Base-by-base conservation (phyloP, 2,888 invertebrate species). In the Mongoloraphidia duomilia region DNA sequence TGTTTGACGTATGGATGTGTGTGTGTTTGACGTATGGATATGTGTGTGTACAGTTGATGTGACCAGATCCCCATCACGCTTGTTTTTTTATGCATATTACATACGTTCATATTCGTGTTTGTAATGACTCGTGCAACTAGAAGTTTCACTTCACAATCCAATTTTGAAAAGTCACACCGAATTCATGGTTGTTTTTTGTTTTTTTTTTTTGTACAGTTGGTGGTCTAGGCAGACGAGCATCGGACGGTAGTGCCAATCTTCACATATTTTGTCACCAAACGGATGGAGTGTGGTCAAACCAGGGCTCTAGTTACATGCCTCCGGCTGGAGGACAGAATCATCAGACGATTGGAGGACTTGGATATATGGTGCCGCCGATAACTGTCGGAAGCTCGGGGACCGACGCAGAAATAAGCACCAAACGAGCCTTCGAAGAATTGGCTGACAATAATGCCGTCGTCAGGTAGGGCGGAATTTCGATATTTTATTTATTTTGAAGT, bases 211-310 rank as follows among this genome's bases (percentile, higher is more conserved):
- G 57, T 57, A 2, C 59, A 79, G 83, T 80, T 56, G 84, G 86
- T 41, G 79, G 84, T 45, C 89, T 90, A 69, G 91, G 91, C 8
- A 77, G 95, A 39, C 79, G 95, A 57, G 94, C 94, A 46, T 94
- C 94, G 39, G 95, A 95, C 71, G 95, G 95, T 57, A 94, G 94
- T 49, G 93, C 94, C 48, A 92, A 94, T 72, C 79, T 94, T 55
- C 87, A 87, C 57, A 79, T 82, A 56, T 77, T 73, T 60, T 80
- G 77, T 61, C 78, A 43, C 47, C 61, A 64, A 51, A 67, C 67
- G 52, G 71, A 68, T 50, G 67, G 65, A 48, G 67, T 64, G 11
- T 76, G 76, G 72, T 73, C 73, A 60, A 73, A 77, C 64, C 73
- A 74, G 41, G 72, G 72, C 39, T 74, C 73, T 53, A 69, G 72